These are phyloP conservation scores for Podargus strigoides DNA, from an alignment of 2,797 vertebrate genomes.

Conservation along the genomic window DNA sequence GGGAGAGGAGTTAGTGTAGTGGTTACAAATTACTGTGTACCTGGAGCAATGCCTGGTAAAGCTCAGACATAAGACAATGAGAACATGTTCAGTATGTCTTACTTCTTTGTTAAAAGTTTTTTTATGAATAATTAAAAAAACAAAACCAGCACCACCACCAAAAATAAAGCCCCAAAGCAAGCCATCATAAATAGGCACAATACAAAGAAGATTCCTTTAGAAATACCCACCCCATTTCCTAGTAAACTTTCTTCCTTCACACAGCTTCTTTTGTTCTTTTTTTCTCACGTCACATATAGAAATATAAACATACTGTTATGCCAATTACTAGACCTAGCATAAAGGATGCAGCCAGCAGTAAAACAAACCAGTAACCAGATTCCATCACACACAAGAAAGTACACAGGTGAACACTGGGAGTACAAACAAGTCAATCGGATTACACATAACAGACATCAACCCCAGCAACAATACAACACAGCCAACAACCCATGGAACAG, in stretches of 20 bases:
- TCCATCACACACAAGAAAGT: too few relatives aligned
- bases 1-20: background rate
- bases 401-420: too few relatives aligned
- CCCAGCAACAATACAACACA: too few relatives aligned
- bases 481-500: too few relatives aligned
- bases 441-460: too few relatives aligned
- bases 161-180: accelerated
- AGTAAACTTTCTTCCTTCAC: background rate
- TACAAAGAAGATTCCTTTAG: background rate
- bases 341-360: too few relatives aligned
- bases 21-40: background rate
- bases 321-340: too few relatives aligned
- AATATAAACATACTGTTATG: background rate
- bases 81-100: background rate
- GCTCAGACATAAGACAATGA: background rate
- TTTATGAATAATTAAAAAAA: background rate
- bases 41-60: background rate
- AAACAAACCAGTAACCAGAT: too few relatives aligned
- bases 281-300: background rate
- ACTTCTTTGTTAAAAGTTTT: background rate
- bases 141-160: background rate
- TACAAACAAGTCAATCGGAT: too few relatives aligned
- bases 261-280: background rate
- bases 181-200: background rate
- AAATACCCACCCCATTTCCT: background rate